Conservation (phyloP, 2,888 invertebrate genomes). For the Acrobasis consociella region DNA sequence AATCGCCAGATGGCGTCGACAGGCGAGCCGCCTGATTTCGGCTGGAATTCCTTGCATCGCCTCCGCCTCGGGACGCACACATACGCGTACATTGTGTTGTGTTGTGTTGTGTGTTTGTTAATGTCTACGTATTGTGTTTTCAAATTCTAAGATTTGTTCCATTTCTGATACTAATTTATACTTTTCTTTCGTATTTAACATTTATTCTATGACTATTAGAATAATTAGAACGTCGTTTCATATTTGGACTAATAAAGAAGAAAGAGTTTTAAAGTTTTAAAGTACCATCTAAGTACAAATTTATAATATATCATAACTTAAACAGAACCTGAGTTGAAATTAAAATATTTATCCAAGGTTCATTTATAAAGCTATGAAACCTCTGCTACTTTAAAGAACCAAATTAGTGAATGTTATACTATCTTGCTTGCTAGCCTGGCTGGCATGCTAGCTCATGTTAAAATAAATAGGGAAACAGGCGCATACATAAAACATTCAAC, state of each 20-base stretch:
- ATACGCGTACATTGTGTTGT: slow-evolving; percentile 18
- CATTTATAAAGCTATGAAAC: too few species aligned
- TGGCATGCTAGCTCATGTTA: background rate
- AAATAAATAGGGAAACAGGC: background rate
- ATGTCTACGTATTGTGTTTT: slow-evolving; percentile 15
- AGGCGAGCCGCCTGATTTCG: slow-evolving; percentile 67
- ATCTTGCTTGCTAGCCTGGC: background rate
- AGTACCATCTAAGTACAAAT: too few species aligned
- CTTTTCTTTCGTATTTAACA: too few species aligned
- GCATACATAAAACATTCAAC: background rate
- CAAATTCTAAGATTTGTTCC: background rate
- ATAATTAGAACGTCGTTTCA: too few species aligned
- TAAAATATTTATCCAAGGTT: too few species aligned
- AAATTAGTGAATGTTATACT: too few species aligned
- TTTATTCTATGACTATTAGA: too few species aligned
- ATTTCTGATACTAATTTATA: background rate
- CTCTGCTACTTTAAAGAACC: too few species aligned
- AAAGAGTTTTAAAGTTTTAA: too few species aligned
- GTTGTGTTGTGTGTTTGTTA: slow-evolving; percentile 6
- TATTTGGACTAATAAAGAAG: too few species aligned
- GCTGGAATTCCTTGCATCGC: slow-evolving; percentile 73
- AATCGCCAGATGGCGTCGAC: slow-evolving; percentile 74
- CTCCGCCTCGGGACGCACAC: slow-evolving; percentile 65
- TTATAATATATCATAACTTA: too few species aligned
- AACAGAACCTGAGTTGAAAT: too few species aligned